Base-by-base conservation (phyloP, 2,888 invertebrate species). In the Tachina grossa region DNA sequence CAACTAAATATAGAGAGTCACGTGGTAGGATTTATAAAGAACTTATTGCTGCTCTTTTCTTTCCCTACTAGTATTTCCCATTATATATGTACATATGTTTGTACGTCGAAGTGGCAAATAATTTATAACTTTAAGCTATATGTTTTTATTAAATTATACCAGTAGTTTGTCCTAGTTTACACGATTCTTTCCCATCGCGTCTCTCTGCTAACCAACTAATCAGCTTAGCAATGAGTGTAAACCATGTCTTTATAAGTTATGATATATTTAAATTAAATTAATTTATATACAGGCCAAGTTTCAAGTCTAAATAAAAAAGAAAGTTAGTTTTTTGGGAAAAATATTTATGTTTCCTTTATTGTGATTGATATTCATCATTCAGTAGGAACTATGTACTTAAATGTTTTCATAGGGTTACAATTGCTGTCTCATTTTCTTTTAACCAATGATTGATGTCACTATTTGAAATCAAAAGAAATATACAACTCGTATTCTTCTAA, bases 361-460 rank as follows among this genome's bases (percentile, higher is more conserved):
- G 76, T 66, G 81, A 81, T 81, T 85, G 78, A 82, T 85, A 39
- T 63, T 39, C 63, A 69, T 57, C 45, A 81, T 68, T 61, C 63
- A 41, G 61, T 31, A 31, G 31, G 71, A 55, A 76, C 39, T 84
- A 31, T 51, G 19, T n/a, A n/a, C n/a, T n/a, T n/a, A 6, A 14
- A 53, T 31, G 57, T 4, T 59, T 47, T 68, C 39, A 22, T 47
- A 71, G 83, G 41, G 16, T 80, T 72, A 47, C 51, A 63, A 19
- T 68, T 68, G 14, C 22, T 75, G 59, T 75, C 59, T 69, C 74
- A 53, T 57, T 80, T 66, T 41, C 14, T 57, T 31, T 53, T 45
- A 57, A 59, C 68, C 61, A 83, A 83, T 83, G 83, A 78, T 83
- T 84, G 80, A 82, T 84, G 84, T 80, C 66, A 72, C 51, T 22